Percentiles rank a stretch among this genome's conserved stretches.
Evolutionary conservation across 2,797 vertebrate species (phyloP).

Genomic region (Ammospiza maritima): DNA sequence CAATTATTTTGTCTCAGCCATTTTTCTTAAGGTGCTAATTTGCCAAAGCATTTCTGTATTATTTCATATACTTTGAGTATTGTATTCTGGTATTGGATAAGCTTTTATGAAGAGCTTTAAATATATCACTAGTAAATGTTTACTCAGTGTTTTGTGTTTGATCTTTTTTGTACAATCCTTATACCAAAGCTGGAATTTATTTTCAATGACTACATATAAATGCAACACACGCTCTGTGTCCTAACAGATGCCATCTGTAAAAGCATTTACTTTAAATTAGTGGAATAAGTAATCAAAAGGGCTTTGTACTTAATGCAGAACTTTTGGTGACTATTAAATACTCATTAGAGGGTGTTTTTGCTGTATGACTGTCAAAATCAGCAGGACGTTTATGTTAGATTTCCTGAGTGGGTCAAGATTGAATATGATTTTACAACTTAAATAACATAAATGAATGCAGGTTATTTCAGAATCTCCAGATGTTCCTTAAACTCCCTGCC

Average conservation of each 20-base stretch:
- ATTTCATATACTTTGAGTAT: slow-evolving; percentile 48
- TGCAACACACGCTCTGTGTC: slow-evolving; percentile 79
- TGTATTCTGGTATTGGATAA: slow-evolving; percentile 71
- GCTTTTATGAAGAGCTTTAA: slow-evolving; percentile 76
- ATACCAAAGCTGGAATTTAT: slow-evolving; percentile 83
- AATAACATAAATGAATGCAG: slow-evolving; percentile 84
- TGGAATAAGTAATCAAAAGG: slow-evolving; percentile 88
- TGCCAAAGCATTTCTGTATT: slow-evolving; percentile 78
- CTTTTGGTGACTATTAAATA: slow-evolving; percentile 89
- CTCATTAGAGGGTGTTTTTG: slow-evolving; percentile 88
- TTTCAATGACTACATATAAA: slow-evolving; percentile 82
- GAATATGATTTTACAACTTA: slow-evolving; percentile 88
- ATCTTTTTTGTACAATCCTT: slow-evolving; percentile 76
- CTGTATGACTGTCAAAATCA: slow-evolving; percentile 86
- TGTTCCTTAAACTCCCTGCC: slow-evolving; percentile 78
- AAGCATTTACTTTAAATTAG: slow-evolving; percentile 89
- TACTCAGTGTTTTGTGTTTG: slow-evolving; percentile 79
- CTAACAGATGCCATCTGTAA: slow-evolving; percentile 88
- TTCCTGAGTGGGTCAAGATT: slow-evolving; percentile 87
- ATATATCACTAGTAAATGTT: slow-evolving; percentile 76
- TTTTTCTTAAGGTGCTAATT: slow-evolving; percentile 79
- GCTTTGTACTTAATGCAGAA: slow-evolving; percentile 89
- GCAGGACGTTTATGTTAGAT: slow-evolving; percentile 85
- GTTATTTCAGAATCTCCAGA: slow-evolving; percentile 85
- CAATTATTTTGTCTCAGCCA: slow-evolving; percentile 50